phyloP scores from a whole-genome alignment of 1,140 invertebrate genomes.

The Drosophila hydei region DNA sequence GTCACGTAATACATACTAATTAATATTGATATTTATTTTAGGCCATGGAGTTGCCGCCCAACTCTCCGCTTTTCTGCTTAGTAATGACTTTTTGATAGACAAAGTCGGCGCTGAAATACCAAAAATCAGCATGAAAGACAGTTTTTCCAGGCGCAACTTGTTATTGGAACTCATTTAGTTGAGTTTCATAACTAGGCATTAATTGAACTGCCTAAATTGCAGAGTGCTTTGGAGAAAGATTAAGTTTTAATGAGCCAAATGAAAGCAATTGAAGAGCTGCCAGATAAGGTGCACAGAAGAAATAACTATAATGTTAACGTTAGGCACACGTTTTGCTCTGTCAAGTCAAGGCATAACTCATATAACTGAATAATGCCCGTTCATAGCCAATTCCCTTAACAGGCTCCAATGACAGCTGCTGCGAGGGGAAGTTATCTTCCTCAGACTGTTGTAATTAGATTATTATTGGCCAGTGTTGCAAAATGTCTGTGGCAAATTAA shows the following conservation, averaged over 20 bases:
- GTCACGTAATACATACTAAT: conserved; percentile 81
- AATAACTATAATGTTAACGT: not conserved
- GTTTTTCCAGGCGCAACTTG: not conserved
- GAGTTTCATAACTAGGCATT: conserved; percentile 32
- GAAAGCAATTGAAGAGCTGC: conserved; percentile 22
- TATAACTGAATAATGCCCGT: not conserved
- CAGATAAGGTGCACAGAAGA: too few relatives aligned
- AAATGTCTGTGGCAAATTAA: conserved; percentile 55
- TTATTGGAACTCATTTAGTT: not conserved
- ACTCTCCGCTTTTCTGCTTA: conserved; percentile 63
- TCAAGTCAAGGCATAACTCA: not conserved
- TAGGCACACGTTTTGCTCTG: too few relatives aligned
- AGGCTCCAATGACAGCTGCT: conserved; percentile 1
- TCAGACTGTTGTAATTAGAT: conserved; percentile 34
- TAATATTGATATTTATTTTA: conserved; percentile 79
- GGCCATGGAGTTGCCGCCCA: conserved; percentile 46
- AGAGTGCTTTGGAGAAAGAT: conserved; percentile 14
- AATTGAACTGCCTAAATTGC: conserved; percentile 51
- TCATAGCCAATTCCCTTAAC: not conserved
- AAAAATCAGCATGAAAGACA: conserved; percentile 31
- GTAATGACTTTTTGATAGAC: conserved; percentile 71
- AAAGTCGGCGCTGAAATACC: conserved; percentile 1
- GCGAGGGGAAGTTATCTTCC: not conserved
- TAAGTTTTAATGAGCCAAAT: conserved; percentile 45
- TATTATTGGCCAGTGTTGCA: conserved; percentile 36